A percentile compares a stretch with the other conserved stretches of the same genome.
Evolutionary conservation across 2,797 vertebrate genomes (phyloP).

Genomic region (Hephaestus fuliginosus): DNA sequence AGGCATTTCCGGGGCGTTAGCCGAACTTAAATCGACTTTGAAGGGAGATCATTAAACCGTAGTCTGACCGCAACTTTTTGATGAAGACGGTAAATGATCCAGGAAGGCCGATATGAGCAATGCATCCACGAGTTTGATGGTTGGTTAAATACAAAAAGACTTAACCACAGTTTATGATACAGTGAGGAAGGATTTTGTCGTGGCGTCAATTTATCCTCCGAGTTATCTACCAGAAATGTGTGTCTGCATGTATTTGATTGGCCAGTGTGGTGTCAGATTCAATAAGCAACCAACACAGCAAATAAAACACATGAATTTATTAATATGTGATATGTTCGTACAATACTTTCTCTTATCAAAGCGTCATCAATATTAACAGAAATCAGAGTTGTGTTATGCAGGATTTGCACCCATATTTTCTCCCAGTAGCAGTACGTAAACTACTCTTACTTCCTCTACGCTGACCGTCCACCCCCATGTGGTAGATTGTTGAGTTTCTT

Average conservation of each 20-base stretch:
- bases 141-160: neutral
- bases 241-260: neutral
- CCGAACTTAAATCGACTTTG: conserved; percentile 15
- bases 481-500: no score
- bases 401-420: neutral
- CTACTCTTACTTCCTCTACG: no score
- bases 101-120: neutral
- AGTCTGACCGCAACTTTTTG: neutral
- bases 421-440: no score
- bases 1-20: neutral
- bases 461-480: no score
- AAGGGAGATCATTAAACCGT: neutral
- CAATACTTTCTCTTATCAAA: no score
- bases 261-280: neutral
- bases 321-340: neutral
- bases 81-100: neutral
- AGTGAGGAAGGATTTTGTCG: neutral
- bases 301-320: neutral
- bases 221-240: no score
- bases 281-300: neutral
- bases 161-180: neutral
- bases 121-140: neutral
- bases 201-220: neutral
- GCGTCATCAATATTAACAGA: neutral
- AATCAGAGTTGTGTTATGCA: neutral